Conservation (phyloP, 2,113 vertebrate species). For the Bagarius yarrelli region DNA sequence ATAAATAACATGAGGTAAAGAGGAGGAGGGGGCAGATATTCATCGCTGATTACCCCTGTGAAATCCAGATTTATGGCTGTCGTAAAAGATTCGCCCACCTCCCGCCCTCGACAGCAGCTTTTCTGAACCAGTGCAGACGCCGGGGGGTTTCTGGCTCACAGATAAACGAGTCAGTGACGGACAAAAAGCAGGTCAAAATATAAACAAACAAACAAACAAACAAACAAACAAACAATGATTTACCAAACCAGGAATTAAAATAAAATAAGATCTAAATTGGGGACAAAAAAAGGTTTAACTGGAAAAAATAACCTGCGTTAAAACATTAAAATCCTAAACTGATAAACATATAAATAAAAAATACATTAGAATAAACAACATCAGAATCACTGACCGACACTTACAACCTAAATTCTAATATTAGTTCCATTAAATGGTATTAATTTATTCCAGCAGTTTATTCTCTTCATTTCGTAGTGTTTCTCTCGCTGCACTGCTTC, state of each 20-base stretch:
- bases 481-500: too few species aligned
- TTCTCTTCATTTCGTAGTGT: too few species aligned
- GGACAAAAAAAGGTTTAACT: too few species aligned
- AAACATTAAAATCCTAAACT: too few species aligned
- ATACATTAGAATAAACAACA: too few species aligned
- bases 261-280: background rate
- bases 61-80: conserved; percentile 70
- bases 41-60: conserved; percentile 60
- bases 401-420: too few species aligned
- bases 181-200: background rate
- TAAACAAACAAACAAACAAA: background rate
- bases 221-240: background rate
- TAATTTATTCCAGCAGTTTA: too few species aligned
- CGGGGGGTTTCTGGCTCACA: background rate
- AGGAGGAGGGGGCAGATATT: conserved; percentile 32
- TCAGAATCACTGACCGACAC: too few species aligned
- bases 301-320: too few species aligned
- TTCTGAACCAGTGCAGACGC: conserved; percentile 30
- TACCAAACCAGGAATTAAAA: background rate
- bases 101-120: conserved; percentile 65
- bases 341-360: too few species aligned
- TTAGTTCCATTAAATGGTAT: too few species aligned
- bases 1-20: conserved; percentile 58
- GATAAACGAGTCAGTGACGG: background rate
- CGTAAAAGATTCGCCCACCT: conserved; percentile 63